These are phyloP conservation scores for Oligia fasciuncula DNA, from an alignment of 2,888 invertebrate species.

Conservation along the genomic window DNA sequence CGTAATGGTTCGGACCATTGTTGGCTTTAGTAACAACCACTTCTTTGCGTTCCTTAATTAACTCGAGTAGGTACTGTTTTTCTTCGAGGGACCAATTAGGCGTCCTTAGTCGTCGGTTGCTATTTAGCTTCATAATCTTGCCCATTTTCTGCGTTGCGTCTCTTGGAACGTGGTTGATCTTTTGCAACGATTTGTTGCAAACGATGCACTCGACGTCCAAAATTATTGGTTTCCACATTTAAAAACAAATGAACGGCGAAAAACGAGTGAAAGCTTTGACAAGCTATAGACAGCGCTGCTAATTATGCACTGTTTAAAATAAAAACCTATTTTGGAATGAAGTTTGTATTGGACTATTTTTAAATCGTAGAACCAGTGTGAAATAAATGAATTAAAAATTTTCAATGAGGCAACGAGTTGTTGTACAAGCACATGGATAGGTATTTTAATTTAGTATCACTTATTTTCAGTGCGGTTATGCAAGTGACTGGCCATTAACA, in stretches of 20 bases:
- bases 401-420: slow-evolving; percentile 64
- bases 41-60: slow-evolving; percentile 85
- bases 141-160: slow-evolving; percentile 80
- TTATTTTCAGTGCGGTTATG: slow-evolving; percentile 2
- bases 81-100: slow-evolving; percentile 88
- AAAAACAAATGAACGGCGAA: slow-evolving; percentile 83
- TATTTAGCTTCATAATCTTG: slow-evolving; percentile 81
- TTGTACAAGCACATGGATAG: background rate
- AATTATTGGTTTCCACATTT: slow-evolving; percentile 87
- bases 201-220: slow-evolving; percentile 88
- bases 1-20: slow-evolving; percentile 85
- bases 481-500: slow-evolving; percentile 47
- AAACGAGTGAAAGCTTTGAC: slow-evolving; percentile 74
- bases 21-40: slow-evolving; percentile 84
- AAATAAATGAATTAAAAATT: slow-evolving; percentile 62
- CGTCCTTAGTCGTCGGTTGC: slow-evolving; percentile 81
- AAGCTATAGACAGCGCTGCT: slow-evolving; percentile 72
- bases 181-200: slow-evolving; percentile 89
- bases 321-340: slow-evolving; percentile 72
- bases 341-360: slow-evolving; percentile 62
- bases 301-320: slow-evolving; percentile 69
- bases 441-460: background rate
- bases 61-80: slow-evolving; percentile 85
- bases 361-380: slow-evolving; percentile 54
- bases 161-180: slow-evolving; percentile 82